Percentiles rank a stretch among this genome's conserved stretches.
phyloP scores from a whole-genome alignment of 30 jellyfish, hydroid and myxozoan species.

The Rhopilema esculentum region DNA sequence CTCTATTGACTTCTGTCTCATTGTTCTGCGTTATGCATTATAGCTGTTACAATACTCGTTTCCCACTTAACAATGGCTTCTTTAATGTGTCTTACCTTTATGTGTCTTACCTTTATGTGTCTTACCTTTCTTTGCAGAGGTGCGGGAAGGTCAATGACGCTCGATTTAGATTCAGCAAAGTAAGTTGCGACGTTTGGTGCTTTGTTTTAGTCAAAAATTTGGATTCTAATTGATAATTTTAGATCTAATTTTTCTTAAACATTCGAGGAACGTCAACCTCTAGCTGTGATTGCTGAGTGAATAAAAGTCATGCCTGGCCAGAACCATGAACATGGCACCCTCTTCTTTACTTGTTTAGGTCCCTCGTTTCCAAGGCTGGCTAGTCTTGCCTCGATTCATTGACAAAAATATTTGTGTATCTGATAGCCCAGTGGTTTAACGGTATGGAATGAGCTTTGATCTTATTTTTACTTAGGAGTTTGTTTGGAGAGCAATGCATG shows the following conservation, averaged over 20 bases:
- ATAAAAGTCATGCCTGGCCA: too few relatives aligned
- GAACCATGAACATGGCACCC: too few relatives aligned
- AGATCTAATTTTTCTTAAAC: neutral
- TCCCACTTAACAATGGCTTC: neutral
- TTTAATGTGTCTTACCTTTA: neutral
- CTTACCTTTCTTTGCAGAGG: slow-evolving; percentile 12
- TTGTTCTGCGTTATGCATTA: neutral
- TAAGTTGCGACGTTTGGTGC: slow-evolving; percentile 1
- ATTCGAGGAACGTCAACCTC: too few relatives aligned
- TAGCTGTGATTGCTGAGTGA: too few relatives aligned
- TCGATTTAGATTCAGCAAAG: slow-evolving; percentile 74
- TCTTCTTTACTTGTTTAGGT: too few relatives aligned
- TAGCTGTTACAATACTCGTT: neutral
- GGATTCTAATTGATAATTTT: neutral
- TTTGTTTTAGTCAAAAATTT: neutral
- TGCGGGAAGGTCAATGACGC: slow-evolving; percentile 53
- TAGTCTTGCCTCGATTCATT: too few relatives aligned
- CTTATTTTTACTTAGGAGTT: slow-evolving; percentile 30
- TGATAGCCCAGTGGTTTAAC: too few relatives aligned
- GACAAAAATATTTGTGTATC: too few relatives aligned
- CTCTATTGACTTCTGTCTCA: neutral
- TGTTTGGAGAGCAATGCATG: slow-evolving; percentile 79
- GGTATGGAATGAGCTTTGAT: neutral
- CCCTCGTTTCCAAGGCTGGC: too few relatives aligned
- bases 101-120: slow-evolving; percentile 5